Evolutionary conservation across 2,888 invertebrate species (phyloP), one percentile per base, ranked within the genome.

Genomic region (Eustalomyia histrio): DNA sequence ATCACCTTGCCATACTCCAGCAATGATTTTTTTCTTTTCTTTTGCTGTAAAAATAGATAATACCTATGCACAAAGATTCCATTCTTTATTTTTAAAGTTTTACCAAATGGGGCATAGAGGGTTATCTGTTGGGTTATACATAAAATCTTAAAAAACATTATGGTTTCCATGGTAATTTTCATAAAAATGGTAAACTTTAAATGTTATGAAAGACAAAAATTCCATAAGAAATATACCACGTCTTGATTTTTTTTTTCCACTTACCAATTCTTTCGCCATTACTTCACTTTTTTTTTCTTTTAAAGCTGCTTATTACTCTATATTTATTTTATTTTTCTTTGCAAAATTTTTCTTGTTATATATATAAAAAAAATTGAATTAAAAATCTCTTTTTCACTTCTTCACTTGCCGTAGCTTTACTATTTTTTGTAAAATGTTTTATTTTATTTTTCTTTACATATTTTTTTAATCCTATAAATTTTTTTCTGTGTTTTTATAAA

Each of bases 201-300:
- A 47, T 39, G 9, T 39, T 39, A 5, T 35, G 10, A 39, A 14
- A 39, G 39, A 12, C 14, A 39, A 39, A 39, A 39, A 39, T 12
- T 1, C 39, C 39, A 0, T 12, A 9, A 16, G 12, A 14, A 18
- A 58, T 29, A 1, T n/a, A 58, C 33, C 33, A 33, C 21, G 58
- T 33, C 58, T 33, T 21, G 12, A 14, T 24, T 24, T 1, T 52
- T 53, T 16, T 64, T 33, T 14, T 33, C 18, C 47, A 80, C 84
- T 83, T 83, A 84, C 84, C 84, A 83, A 83, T 64, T 69, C 64
- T 65, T 69, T 83, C 76, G 84, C 82, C 84, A 84, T 79, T 67
- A 61, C 80, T 69, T 71, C 64, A 33, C 55, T 43, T 73, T 52
- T 78, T 71, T 61, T 53, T 35, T 43, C 57, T 33, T 52, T 33